phyloP scores from a whole-genome alignment of 2,797 vertebrate species.

The Heteromormyrus szaboi region DNA sequence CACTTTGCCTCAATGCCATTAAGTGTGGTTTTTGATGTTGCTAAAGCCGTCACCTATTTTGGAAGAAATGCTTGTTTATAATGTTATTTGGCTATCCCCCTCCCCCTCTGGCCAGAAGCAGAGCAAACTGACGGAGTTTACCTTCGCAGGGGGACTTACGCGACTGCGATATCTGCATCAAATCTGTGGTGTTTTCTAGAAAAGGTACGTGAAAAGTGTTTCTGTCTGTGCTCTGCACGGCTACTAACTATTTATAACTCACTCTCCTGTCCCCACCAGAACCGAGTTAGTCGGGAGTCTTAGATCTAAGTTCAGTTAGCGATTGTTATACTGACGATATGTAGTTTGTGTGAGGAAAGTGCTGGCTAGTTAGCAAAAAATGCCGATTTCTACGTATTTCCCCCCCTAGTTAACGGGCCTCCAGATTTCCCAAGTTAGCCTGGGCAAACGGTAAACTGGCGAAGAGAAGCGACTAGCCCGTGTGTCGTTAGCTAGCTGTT shows the following conservation, averaged over 20 bases:
- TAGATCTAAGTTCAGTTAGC: neutral
- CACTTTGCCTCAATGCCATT: neutral
- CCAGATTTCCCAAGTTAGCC: neutral
- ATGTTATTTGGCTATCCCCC: constrained; percentile 10
- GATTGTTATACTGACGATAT: neutral
- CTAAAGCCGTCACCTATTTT: neutral
- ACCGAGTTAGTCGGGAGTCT: neutral
- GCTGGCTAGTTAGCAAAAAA: neutral
- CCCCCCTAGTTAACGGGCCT: neutral
- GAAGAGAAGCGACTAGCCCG: neutral
- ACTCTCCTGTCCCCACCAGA: neutral
- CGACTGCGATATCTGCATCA: neutral
- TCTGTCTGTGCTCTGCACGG: neutral
- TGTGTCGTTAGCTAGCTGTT: neutral
- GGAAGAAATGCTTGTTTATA: neutral
- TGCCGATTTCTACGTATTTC: neutral
- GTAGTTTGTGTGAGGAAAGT: neutral
- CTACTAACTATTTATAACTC: neutral
- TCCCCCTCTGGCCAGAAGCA: constrained; percentile 16
- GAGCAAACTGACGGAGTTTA: constrained; percentile 16
- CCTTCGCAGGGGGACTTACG: constrained; percentile 10
- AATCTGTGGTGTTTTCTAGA: neutral
- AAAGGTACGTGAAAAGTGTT: constrained; percentile 13
- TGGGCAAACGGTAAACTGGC: neutral
- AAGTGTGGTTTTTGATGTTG: neutral